Percentiles rank a stretch among this genome's conserved stretches.
phyloP scores from a whole-genome alignment of 2,888 invertebrate species.

The Ariolimax columbianus region DNA sequence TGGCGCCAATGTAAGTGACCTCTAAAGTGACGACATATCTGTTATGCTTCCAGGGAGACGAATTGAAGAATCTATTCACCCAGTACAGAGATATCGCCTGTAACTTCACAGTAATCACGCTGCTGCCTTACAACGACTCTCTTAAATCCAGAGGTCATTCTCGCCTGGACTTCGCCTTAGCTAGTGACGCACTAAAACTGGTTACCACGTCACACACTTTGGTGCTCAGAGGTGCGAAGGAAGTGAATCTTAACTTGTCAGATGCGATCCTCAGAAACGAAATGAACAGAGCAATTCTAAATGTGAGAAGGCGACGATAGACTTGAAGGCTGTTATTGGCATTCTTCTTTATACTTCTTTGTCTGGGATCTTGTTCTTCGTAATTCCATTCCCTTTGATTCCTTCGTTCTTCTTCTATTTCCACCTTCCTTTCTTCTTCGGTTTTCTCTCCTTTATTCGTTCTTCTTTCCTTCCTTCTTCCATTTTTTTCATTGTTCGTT shows the following conservation, averaged over 20 bases:
- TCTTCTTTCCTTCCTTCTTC: too few relatives aligned
- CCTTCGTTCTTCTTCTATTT: too few relatives aligned
- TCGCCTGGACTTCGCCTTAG: conserved; percentile 48
- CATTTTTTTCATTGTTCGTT: too few relatives aligned
- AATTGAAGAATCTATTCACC: conserved; percentile 60
- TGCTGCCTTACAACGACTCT: background rate
- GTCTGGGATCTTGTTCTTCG: too few relatives aligned
- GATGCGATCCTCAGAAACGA: conserved; percentile 32
- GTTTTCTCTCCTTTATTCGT: too few relatives aligned
- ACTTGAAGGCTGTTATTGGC: too few relatives aligned
- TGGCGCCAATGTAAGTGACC: too few relatives aligned
- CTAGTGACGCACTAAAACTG: conserved; percentile 49
- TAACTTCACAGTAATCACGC: conserved; percentile 67
- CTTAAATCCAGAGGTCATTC: background rate
- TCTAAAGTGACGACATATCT: too few relatives aligned
- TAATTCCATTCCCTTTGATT: too few relatives aligned
- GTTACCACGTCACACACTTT: conserved; percentile 50
- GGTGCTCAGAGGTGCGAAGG: conserved; percentile 32
- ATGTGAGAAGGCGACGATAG: too few relatives aligned
- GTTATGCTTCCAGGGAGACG: conserved; percentile 61
- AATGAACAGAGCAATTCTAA: conserved; percentile 53
- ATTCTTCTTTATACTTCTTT: too few relatives aligned
- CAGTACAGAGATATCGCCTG: conserved; percentile 63
- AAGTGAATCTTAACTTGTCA: conserved; percentile 56
- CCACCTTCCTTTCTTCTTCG: too few relatives aligned